These are phyloP conservation scores for Mastigias papua DNA, from an alignment of 30 jellyfish, hydroid and myxozoan species.

Conservation along the genomic window DNA sequence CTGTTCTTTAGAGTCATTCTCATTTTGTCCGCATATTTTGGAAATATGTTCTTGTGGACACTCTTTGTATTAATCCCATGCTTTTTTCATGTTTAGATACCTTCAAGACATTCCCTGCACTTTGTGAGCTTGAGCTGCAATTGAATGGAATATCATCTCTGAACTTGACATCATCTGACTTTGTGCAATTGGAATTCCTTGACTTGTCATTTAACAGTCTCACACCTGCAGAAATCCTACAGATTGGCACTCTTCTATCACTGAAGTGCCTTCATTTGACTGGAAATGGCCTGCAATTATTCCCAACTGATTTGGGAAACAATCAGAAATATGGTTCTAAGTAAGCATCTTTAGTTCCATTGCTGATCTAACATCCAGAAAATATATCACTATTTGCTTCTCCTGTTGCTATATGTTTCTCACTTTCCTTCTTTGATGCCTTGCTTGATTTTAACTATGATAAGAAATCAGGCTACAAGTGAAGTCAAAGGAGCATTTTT, in stretches of 20 bases:
- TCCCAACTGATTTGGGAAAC: conserved; percentile 32
- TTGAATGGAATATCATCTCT: conserved; percentile 20
- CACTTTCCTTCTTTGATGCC: too few species aligned
- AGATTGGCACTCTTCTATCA: conserved; percentile 43
- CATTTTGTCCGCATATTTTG: too few species aligned
- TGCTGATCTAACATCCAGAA: too few species aligned
- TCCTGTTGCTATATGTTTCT: too few species aligned
- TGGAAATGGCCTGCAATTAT: conserved; percentile 44
- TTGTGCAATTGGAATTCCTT: conserved; percentile 10
- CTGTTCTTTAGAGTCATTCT: too few species aligned
- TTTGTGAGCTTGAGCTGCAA: conserved; percentile 70
- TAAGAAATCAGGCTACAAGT: too few species aligned
- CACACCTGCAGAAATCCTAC: conserved; percentile 1
- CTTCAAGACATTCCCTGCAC: conserved; percentile 62
- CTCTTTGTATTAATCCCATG: background rate
- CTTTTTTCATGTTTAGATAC: conserved; percentile 29
- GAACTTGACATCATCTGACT: conserved; percentile 28
- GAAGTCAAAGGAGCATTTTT: too few species aligned
- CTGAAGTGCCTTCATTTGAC: conserved; percentile 44
- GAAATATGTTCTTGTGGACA: too few species aligned
- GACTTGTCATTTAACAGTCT: conserved; percentile 56
- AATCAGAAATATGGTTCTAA: background rate
- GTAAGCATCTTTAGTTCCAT: background rate
- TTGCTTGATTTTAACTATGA: too few species aligned
- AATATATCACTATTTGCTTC: too few species aligned